phyloP scores from a whole-genome alignment of 37 sponge, comb jelly and placozoan species.

The Eunapius fragilis region DNA sequence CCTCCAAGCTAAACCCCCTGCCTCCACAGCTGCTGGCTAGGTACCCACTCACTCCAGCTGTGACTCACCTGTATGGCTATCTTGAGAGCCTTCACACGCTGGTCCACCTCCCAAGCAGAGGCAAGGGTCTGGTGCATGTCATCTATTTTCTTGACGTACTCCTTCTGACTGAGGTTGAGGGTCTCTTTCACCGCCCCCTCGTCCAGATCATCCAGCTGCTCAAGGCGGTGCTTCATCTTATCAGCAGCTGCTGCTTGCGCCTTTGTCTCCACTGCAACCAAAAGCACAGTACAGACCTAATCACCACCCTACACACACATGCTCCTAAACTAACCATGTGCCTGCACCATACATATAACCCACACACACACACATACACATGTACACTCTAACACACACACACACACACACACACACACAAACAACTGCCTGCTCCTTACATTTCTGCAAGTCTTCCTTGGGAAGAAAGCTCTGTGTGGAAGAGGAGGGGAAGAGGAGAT shows the following conservation, averaged over 20 bases:
- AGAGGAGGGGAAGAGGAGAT: too few relatives aligned
- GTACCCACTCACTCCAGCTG: not conserved
- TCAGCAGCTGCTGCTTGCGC: slow-evolving; percentile 85
- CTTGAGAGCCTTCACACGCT: slow-evolving; percentile 95
- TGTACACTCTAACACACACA: not conserved
- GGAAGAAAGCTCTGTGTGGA: slow-evolving; percentile 74
- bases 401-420: not conserved
- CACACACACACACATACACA: not conserved
- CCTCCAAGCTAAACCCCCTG: not conserved
- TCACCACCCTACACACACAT: too few relatives aligned
- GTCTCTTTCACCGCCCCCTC: slow-evolving; percentile 92
- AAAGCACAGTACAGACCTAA: too few relatives aligned
- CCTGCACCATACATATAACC: too few relatives aligned
- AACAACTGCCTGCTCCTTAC: slow-evolving; percentile 27
- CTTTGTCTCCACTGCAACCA: slow-evolving; percentile 81
- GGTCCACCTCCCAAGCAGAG: slow-evolving; percentile 91
- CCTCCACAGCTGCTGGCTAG: not conserved
- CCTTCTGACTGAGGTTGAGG: slow-evolving; percentile 91
- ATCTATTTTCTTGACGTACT: slow-evolving; percentile 94
- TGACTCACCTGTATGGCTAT: slow-evolving; percentile 91
- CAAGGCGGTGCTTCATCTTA: slow-evolving; percentile 91
- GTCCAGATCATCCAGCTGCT: slow-evolving; percentile 95
- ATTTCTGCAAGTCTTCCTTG: slow-evolving; percentile 81
- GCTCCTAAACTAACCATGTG: too few relatives aligned
- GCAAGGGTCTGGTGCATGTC: slow-evolving; percentile 78